Conservation (phyloP, 2,113 vertebrate species). For the Microcebus tavaratra region DNA sequence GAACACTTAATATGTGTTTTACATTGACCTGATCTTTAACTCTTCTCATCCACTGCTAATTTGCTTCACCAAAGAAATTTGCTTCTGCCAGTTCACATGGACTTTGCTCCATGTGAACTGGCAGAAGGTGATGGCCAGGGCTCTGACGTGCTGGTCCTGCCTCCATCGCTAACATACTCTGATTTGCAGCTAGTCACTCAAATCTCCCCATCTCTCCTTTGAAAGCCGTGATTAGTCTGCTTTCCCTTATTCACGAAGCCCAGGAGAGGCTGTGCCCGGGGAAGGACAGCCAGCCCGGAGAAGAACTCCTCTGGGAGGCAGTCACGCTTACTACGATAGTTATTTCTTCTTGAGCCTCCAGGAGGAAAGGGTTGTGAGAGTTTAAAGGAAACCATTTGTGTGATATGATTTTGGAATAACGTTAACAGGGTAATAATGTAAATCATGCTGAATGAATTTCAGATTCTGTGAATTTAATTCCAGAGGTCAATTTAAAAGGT, state of each 20-base stretch:
- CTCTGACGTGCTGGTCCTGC: background rate
- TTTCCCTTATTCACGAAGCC: background rate
- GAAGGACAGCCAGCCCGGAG: background rate
- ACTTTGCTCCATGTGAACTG: background rate
- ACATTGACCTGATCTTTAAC: background rate
- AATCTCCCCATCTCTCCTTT: background rate
- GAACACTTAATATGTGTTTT: background rate
- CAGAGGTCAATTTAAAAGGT: background rate
- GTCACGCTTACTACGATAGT: no score
- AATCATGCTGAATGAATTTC: background rate
- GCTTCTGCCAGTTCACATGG: no score
- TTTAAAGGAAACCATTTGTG: background rate
- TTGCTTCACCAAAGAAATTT: background rate
- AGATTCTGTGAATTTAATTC: background rate
- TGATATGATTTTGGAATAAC: background rate
- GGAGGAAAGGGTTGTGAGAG: background rate
- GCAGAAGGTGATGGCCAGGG: background rate
- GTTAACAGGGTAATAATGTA: background rate
- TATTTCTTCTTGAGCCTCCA: background rate
- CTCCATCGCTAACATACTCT: background rate
- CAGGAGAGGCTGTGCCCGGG: background rate
- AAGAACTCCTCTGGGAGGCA: background rate
- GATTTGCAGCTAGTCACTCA: background rate
- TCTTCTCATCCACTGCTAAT: background rate
- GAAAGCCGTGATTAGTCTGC: background rate